Percentiles rank a stretch among this genome's conserved stretches.
Conservation (phyloP, 1,140 invertebrate genomes). For the Cyphomyrmex costatus region DNA sequence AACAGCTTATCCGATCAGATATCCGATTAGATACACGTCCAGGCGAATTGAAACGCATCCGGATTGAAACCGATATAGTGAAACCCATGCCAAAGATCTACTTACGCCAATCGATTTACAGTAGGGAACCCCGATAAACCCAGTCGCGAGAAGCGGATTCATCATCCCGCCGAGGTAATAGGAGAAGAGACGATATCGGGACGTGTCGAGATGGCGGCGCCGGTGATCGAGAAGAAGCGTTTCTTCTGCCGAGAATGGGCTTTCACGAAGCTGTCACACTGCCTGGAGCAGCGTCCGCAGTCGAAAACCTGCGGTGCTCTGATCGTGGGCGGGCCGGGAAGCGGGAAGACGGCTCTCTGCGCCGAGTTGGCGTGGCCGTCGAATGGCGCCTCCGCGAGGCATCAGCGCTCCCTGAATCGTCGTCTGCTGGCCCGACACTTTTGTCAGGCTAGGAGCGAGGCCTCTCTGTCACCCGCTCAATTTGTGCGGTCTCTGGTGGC, state of each 20-base stretch:
- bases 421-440: slow-evolving; percentile 94
- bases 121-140: slow-evolving; percentile 12
- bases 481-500: slow-evolving; percentile 95
- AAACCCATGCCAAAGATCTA: slow-evolving; percentile 59
- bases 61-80: slow-evolving; percentile 38
- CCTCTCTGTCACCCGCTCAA: slow-evolving; percentile 91
- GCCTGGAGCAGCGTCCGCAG: slow-evolving; percentile 93
- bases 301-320: slow-evolving; percentile 94
- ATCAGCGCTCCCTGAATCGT: slow-evolving; percentile 91
- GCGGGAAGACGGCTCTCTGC: slow-evolving; percentile 95
- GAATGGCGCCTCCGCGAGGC: slow-evolving; percentile 88
- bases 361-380: slow-evolving; percentile 93
- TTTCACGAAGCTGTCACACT: slow-evolving; percentile 97
- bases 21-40: slow-evolving; percentile 10
- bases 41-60: not conserved
- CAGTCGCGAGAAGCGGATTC: not conserved
- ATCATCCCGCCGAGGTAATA: not conserved
- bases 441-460: slow-evolving; percentile 89
- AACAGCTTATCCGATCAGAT: slow-evolving; percentile 21
- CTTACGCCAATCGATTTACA: slow-evolving; percentile 37
- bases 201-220: slow-evolving; percentile 84
- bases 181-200: not conserved
- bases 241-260: slow-evolving; percentile 97
- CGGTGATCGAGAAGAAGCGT: slow-evolving; percentile 88
- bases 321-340: slow-evolving; percentile 95